Evolutionary conservation across 2,113 vertebrate species (phyloP), one percentile per base, ranked within the genome.

Genomic region (Vanacampus margaritifer): DNA sequence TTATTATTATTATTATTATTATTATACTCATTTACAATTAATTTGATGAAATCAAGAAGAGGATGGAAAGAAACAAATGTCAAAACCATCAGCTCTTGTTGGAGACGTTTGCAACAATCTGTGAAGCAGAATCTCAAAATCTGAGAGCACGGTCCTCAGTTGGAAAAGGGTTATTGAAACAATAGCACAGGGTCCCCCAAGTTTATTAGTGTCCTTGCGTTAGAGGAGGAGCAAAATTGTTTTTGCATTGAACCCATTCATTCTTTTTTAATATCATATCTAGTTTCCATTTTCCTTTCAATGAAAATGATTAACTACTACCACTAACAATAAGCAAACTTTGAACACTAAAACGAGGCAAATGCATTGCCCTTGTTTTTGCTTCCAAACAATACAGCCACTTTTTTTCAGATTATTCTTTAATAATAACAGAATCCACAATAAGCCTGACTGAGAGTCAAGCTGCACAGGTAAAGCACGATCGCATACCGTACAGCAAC

Each of bases 361-460:
- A 24, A 26, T 6, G 14, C 12, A 14, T 13, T 56, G 24, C 13
- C 3, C 24, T 56, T 56, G 4, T 26, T 56, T 16, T 56, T 56
- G 28, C 53, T 12, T 26, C 14, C 12, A 56, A 28, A 12, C 23
- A 56, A 56, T n/a, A 54, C 12, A 8, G 12, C 17, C 17, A 17
- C 3, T 11, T 54, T 23, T 79, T 53, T 66, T 74, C 28, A 76
- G 73, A 78, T 80, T 67, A 76, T 73, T 45, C 41, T 68, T 56
- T 65, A 73, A 87, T 87, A 80, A 85, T 54, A 69, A 45, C 64
- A 71, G 73, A 78, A 67, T 80, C 68, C 76, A 53, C 36, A 28
- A 46, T 81, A 74, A 81, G 57, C 80, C 72, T 8, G 2, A 21
- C 72, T 8, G 2, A 21, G 69, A 79, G 39, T 77, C 59, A 76